These are phyloP conservation scores for Oncorhynchus gorbuscha DNA, from an alignment of 2,113 vertebrate species.

Conservation along the genomic window DNA sequence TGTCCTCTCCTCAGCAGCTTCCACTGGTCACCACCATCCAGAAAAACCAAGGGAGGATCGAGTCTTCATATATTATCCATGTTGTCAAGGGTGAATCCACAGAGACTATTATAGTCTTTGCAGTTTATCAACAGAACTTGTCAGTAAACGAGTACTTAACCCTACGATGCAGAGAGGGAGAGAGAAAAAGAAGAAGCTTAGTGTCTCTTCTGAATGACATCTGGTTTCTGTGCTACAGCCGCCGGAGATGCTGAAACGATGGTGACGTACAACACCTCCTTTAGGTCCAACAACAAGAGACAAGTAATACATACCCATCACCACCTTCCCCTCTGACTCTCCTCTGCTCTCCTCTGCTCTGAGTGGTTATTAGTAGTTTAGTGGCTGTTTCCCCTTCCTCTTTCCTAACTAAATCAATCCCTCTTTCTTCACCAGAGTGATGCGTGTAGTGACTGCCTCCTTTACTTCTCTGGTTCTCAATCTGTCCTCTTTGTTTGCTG, in stretches of 20 bases:
- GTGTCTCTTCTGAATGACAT: neutral
- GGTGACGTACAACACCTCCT: constrained; percentile 97
- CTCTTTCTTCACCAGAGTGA: neutral
- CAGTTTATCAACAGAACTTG: too few species aligned
- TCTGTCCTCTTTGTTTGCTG: neutral
- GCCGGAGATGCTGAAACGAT: constrained; percentile 98
- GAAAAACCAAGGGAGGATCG: too few species aligned
- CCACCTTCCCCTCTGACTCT: neutral
- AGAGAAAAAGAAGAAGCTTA: neutral
- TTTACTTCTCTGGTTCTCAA: neutral
- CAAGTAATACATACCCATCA: constrained; percentile 76
- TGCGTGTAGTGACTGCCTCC: constrained; percentile 15
- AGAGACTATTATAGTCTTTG: too few species aligned
- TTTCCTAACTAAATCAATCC: neutral
- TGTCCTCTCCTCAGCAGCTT: too few species aligned
- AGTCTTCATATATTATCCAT: too few species aligned
- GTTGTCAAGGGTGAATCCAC: too few species aligned
- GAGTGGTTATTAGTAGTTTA: neutral
- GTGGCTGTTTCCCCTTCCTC: neutral
- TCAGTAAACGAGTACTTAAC: neutral
- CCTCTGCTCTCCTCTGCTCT: neutral
- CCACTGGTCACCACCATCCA: too few species aligned
- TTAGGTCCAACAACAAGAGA: constrained; percentile 84
- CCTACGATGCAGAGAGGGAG: neutral
- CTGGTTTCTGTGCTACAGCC: constrained; percentile 81